Base-by-base conservation (phyloP, 2,888 invertebrate species). In the Rhynchonema sp. region DNA sequence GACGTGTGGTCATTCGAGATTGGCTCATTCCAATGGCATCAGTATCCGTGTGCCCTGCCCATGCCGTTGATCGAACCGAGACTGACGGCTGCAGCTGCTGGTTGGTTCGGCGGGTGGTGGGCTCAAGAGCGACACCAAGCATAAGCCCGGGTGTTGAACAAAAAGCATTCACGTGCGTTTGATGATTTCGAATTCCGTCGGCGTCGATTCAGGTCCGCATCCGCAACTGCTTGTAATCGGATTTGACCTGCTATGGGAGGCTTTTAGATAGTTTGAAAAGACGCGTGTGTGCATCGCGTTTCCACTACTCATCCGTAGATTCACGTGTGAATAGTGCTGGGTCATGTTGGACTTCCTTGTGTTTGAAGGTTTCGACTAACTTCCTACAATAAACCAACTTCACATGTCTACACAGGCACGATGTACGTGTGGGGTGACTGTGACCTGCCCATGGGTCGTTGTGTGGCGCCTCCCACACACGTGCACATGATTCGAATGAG, bases 371-470 rank as follows among this genome's bases (percentile, higher is more conserved):
- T 2, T 23, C 1, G 20, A 1, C 22, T 25, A 17, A 38, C 17
- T 57, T 57, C 17, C 46, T 9, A 57, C 17, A 13, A 6, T 3
- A 9, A 57, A 6, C 6, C 38, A 26, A 26, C 25, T 23, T 23
- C 13, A 13, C n/a, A 25, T 29, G 27, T 25, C 23, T 49, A 3
- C 52, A 28, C 23, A 67, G 68, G 68, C 56, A 68, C 67, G 58
- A 66, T 69, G 46, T 70, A 67, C 58, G 64, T 71, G 28, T 70
- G 70, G 69, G 70, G 70, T 46, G 70, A 70, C 60, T 71, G 68
- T 53, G 70, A 70, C 57, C 65, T 56, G 22, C 30, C 29, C 3
- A 2, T n/a, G 56, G 56, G 29, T 9, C 55, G 55, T 6, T 56
- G 56, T 23, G 30, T 56, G 30, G 56, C 56, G 6, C 56, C 56